phyloP scores from a whole-genome alignment of 2,888 invertebrate species.

The Mesorhabditis sp. region DNA sequence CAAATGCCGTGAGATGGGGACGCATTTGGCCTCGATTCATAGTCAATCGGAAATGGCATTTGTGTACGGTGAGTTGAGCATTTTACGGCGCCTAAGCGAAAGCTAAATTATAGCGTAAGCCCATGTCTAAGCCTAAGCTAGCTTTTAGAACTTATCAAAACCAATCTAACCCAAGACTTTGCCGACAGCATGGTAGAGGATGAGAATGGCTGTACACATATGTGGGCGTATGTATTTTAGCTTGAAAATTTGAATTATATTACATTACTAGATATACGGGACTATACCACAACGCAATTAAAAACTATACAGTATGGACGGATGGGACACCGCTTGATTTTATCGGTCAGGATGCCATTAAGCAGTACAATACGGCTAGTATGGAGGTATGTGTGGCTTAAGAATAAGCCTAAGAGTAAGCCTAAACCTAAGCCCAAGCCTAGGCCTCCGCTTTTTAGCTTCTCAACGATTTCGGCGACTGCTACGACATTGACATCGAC shows the following conservation, averaged over 20 bases:
- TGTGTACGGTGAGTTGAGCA: not conserved
- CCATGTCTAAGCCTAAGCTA: not conserved
- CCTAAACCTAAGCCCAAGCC: too few relatives aligned
- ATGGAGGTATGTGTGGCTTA: not conserved
- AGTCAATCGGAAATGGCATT: not conserved
- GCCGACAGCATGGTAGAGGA: not conserved
- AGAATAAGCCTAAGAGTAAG: too few relatives aligned
- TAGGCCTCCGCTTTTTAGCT: not conserved
- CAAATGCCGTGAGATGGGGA: not conserved
- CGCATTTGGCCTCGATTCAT: slow-evolving; percentile 2
- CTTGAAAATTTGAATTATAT: too few relatives aligned
- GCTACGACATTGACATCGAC: not conserved
- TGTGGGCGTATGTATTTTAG: not conserved
- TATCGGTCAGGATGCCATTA: not conserved
- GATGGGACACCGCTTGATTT: not conserved
- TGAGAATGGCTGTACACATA: not conserved
- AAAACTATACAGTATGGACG: slow-evolving; percentile 6
- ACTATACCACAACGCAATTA: not conserved
- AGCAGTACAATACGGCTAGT: not conserved
- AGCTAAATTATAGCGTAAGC: too few relatives aligned
- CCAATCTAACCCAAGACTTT: not conserved
- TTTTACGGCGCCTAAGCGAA: not conserved
- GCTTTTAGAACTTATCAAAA: not conserved
- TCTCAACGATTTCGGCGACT: slow-evolving; percentile 2
- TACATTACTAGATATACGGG: not conserved